These are phyloP conservation scores for Anastrepha obliqua DNA, from an alignment of 1,140 invertebrate genomes.

Conservation along the genomic window DNA sequence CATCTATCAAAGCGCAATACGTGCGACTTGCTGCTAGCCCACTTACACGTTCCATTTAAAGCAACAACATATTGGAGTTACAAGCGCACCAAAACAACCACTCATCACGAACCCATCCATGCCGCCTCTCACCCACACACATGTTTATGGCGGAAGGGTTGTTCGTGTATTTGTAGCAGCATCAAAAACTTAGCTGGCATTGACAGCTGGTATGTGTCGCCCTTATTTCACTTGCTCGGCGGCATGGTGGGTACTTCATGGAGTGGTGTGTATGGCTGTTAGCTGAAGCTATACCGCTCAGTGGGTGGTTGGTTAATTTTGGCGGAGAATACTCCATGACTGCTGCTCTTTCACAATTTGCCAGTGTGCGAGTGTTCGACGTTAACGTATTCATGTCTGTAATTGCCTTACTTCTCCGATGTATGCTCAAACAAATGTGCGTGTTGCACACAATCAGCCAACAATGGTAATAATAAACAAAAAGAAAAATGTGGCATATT, in stretches of 20 bases:
- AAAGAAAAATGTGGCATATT: neutral
- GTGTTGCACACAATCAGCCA: neutral
- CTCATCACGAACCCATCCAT: neutral
- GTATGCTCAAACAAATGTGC: neutral
- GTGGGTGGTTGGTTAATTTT: neutral
- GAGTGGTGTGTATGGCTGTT: neutral
- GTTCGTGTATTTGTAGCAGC: neutral
- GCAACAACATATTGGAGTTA: slow-evolving; percentile 20
- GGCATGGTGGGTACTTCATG: neutral
- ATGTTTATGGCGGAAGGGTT: too few species aligned
- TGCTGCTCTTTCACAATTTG: neutral
- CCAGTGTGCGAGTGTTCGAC: neutral
- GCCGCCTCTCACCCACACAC: neutral
- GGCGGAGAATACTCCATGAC: neutral
- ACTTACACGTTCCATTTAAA: neutral
- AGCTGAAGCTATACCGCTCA: neutral
- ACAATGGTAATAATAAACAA: slow-evolving; percentile 18
- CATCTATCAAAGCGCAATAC: too few species aligned
- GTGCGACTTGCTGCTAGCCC: too few species aligned
- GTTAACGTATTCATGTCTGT: neutral
- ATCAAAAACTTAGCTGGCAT: neutral
- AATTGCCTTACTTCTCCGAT: neutral
- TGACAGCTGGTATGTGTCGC: slow-evolving; percentile 14
- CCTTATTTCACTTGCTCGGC: neutral
- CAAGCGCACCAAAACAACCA: neutral